Conservation (phyloP, 2,797 vertebrate species). For the Poecilia wingei region DNA sequence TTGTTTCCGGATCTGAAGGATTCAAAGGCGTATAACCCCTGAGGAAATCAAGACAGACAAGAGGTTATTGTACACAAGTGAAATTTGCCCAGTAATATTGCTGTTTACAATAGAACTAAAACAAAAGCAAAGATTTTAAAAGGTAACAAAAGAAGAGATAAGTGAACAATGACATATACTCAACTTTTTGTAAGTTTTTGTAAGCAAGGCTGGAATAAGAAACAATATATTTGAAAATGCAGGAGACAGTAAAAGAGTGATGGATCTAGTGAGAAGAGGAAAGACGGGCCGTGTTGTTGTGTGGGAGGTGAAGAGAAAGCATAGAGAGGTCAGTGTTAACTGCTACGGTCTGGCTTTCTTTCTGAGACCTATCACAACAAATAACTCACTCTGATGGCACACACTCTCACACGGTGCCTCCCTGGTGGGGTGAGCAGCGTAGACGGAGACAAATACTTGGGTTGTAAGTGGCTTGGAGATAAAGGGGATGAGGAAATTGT, state of each 20-base stretch:
- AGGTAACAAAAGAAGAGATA: not conserved
- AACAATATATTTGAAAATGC: not conserved
- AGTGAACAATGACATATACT: not conserved
- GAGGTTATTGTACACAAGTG: not conserved
- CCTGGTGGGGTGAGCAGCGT: constrained; percentile 43
- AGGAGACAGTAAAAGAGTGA: constrained; percentile 12
- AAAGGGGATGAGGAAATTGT: constrained; percentile 38
- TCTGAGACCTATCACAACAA: constrained; percentile 69
- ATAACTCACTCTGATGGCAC: constrained; percentile 58
- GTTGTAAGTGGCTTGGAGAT: constrained; percentile 57
- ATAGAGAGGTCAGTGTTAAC: constrained; percentile 72
- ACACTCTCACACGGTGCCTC: constrained; percentile 22
- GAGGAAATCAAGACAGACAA: not conserved
- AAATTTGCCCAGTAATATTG: constrained; percentile 22
- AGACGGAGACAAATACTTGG: constrained; percentile 66
- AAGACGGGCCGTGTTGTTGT: constrained; percentile 35
- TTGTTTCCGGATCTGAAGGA: not conserved
- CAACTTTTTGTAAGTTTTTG: not conserved
- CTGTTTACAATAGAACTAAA: constrained; percentile 8
- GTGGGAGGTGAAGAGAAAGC: constrained; percentile 53
- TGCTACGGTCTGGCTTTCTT: constrained; percentile 64
- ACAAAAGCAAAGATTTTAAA: constrained; percentile 7
- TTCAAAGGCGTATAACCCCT: not conserved
- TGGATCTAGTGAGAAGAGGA: constrained; percentile 19
- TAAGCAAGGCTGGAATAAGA: not conserved